phyloP scores from a whole-genome alignment of 2,888 invertebrate genomes.

The Acanthococcus lagerstroemiae region DNA sequence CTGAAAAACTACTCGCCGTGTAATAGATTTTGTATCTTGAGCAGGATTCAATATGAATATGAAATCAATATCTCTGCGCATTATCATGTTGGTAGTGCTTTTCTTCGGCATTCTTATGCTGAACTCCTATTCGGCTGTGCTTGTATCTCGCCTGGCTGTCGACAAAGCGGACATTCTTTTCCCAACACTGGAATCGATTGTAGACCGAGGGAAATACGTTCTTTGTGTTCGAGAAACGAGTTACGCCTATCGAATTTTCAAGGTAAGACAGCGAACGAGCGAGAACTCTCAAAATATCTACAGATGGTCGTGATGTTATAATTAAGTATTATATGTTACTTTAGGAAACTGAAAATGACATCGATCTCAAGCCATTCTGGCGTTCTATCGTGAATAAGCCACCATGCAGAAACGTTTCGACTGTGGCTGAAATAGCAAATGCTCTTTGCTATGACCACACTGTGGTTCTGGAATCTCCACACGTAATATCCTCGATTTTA shows the following conservation, averaged over 20 bases:
- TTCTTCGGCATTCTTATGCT: conserved; percentile 33
- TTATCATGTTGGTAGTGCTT: conserved; percentile 30
- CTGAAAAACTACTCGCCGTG: background rate
- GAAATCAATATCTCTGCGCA: conserved; percentile 27
- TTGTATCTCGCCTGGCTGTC: conserved; percentile 33
- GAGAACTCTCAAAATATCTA: background rate
- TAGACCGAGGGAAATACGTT: conserved; percentile 21
- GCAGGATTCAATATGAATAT: conserved; percentile 20
- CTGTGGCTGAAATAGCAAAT: conserved; percentile 23
- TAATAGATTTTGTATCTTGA: background rate
- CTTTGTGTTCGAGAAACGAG: conserved; percentile 32
- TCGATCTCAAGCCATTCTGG: conserved; percentile 30
- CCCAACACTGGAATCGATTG: conserved; percentile 32
- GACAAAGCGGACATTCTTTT: conserved; percentile 31
- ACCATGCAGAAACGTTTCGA: conserved; percentile 30
- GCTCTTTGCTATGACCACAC: conserved; percentile 28
- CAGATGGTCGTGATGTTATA: background rate
- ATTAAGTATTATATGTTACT: no score
- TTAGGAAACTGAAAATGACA: conserved; percentile 32
- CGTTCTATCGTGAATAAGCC: conserved; percentile 31
- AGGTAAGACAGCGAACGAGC: conserved; percentile 18
- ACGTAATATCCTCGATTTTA: conserved; percentile 31
- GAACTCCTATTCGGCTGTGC: conserved; percentile 34
- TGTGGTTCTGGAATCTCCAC: conserved; percentile 32
- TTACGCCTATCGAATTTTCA: conserved; percentile 31